These are phyloP conservation scores for Beris chalybata DNA, from an alignment of 2,888 invertebrate genomes.

Conservation along the genomic window DNA sequence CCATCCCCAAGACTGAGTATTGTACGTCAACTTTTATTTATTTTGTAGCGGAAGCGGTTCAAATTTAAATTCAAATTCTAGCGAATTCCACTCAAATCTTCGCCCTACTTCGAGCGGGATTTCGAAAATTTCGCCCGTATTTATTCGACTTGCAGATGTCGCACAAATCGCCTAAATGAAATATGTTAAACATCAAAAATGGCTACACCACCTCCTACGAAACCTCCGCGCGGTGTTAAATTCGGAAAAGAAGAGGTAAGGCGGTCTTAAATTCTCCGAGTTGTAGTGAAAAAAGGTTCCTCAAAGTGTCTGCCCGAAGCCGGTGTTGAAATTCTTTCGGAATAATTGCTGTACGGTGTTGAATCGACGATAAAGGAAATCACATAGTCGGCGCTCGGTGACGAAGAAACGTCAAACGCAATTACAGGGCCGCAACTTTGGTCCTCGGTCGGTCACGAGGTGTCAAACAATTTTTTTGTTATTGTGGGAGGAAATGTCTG, in stretches of 20 bases:
- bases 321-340: background rate
- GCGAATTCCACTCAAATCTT: too few relatives aligned
- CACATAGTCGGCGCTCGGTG: background rate
- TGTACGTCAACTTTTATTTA: too few relatives aligned
- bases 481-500: slow-evolving; percentile 17
- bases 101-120: too few relatives aligned
- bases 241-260: slow-evolving; percentile 82
- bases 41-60: too few relatives aligned
- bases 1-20: too few relatives aligned
- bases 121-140: too few relatives aligned
- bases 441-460: background rate
- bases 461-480: slow-evolving; percentile 27
- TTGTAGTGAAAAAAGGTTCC: background rate
- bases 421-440: slow-evolving; percentile 30
- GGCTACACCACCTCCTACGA: slow-evolving; percentile 74
- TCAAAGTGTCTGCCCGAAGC: background rate
- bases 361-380: background rate
- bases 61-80: too few relatives aligned
- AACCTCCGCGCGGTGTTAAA: slow-evolving; percentile 85
- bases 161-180: background rate
- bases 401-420: slow-evolving; percentile 19
- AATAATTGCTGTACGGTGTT: background rate
- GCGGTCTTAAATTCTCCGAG: slow-evolving; percentile 6
- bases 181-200: slow-evolving; percentile 49
- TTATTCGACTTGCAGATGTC: slow-evolving; percentile 3